These are phyloP conservation scores for Porites rus DNA, from an alignment of 92 coral and sea anemone species.

Conservation along the genomic window DNA sequence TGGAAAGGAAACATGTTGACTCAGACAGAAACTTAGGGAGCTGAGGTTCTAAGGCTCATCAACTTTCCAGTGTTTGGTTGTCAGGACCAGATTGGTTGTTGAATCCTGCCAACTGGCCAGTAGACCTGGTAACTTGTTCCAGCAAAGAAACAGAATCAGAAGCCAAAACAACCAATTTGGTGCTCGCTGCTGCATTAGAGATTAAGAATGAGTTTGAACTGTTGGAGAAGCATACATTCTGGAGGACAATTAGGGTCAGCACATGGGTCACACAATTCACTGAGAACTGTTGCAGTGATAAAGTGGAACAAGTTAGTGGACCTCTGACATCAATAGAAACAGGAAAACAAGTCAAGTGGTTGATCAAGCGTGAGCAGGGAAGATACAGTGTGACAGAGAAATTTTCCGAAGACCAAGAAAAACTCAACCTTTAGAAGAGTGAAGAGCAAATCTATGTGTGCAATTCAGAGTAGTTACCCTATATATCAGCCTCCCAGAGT, in stretches of 20 bases:
- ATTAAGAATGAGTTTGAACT: slow-evolving; percentile 30
- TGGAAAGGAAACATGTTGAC: slow-evolving; percentile 45
- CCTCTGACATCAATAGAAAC: slow-evolving; percentile 52
- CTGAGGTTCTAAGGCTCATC: slow-evolving; percentile 25
- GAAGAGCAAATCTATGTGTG: slow-evolving; percentile 2
- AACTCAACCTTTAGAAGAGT: slow-evolving; percentile 34
- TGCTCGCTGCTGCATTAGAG: slow-evolving; percentile 44
- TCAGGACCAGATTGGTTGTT: slow-evolving; percentile 57
- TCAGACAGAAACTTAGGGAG: slow-evolving; percentile 45
- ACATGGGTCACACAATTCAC: slow-evolving; percentile 42
- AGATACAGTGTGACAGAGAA: slow-evolving; percentile 31
- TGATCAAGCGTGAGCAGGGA: slow-evolving; percentile 15
- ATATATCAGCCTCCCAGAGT: slow-evolving; percentile 29
- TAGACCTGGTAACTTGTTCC: slow-evolving; percentile 17
- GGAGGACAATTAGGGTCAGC: slow-evolving; percentile 47
- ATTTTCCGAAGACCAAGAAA: slow-evolving; percentile 12
- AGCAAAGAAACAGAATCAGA: slow-evolving; percentile 45
- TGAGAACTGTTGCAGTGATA: slow-evolving; percentile 26
- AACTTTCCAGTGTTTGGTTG: slow-evolving; percentile 36
- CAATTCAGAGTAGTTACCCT: slow-evolving; percentile 22
- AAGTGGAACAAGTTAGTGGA: neutral
- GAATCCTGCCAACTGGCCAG: slow-evolving; percentile 41
- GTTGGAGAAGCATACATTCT: slow-evolving; percentile 44
- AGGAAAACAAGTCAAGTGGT: slow-evolving; percentile 16
- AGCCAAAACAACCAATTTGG: slow-evolving; percentile 21